Evolutionary conservation across 1,140 invertebrate species (phyloP).

Genomic region (Musca vetustissima): DNA sequence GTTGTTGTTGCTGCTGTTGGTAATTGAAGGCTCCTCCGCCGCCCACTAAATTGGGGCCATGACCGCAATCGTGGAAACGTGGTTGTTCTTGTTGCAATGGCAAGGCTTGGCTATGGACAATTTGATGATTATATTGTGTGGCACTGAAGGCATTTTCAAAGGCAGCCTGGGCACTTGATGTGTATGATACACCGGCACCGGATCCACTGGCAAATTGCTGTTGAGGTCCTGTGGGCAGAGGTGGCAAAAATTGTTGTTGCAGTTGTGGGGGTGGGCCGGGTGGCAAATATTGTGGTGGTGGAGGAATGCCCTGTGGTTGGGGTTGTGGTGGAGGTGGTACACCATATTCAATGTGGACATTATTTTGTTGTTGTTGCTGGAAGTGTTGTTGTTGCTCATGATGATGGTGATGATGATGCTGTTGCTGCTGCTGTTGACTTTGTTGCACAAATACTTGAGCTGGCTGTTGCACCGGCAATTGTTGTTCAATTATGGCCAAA

Average conservation of each 20-base stretch:
- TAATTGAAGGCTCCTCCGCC: slow-evolving; percentile 41
- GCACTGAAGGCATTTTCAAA: slow-evolving; percentile 38
- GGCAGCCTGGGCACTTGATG: slow-evolving; percentile 11
- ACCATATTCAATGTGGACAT: slow-evolving; percentile 26
- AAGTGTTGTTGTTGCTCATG: slow-evolving; percentile 25
- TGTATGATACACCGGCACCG: background rate
- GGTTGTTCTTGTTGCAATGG: slow-evolving; percentile 42
- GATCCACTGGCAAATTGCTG: slow-evolving; percentile 23
- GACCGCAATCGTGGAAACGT: slow-evolving; percentile 48
- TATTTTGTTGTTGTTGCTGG: slow-evolving; percentile 12
- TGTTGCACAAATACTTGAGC: slow-evolving; percentile 36
- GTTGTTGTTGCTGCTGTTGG: slow-evolving; percentile 41
- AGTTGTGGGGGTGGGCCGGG: slow-evolving; percentile 30
- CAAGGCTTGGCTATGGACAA: slow-evolving; percentile 41
- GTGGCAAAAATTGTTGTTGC: slow-evolving; percentile 37
- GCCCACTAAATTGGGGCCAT: slow-evolving; percentile 47
- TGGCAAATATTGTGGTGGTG: slow-evolving; percentile 27
- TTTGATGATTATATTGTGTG: slow-evolving; percentile 39
- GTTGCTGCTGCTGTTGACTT: slow-evolving; percentile 30
- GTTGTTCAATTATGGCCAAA: slow-evolving; percentile 38
- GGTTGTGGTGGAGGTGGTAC: slow-evolving; percentile 30
- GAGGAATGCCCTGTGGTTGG: slow-evolving; percentile 22
- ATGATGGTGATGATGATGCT: slow-evolving; percentile 24
- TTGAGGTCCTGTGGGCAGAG: slow-evolving; percentile 30
- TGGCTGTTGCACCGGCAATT: slow-evolving; percentile 41